A percentile compares a stretch with the other conserved stretches of the same genome.
phyloP scores from a whole-genome alignment of 2,888 invertebrate species.

The Scaptomyza flava region DNA sequence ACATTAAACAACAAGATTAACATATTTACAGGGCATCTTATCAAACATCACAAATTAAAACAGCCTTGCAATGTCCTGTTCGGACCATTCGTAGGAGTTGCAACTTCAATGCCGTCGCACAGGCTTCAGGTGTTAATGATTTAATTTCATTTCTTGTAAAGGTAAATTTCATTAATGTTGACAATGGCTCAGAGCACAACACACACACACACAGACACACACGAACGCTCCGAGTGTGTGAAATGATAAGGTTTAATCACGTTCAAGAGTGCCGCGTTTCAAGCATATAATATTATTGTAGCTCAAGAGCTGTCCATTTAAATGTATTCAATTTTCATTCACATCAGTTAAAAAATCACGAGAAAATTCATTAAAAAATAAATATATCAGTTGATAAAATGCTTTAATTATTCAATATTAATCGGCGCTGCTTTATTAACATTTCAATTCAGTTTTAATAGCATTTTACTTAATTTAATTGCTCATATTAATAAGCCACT shows the following conservation, averaged over 20 bases:
- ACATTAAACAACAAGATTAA: no score
- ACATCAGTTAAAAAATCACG: conserved; percentile 32
- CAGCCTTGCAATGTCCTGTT: background rate
- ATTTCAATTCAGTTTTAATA: conserved; percentile 17
- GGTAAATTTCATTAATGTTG: conserved; percentile 78
- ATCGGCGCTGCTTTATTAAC: conserved; percentile 35
- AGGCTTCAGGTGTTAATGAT: conserved; percentile 80
- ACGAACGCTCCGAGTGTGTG: conserved; percentile 10
- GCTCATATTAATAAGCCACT: conserved; percentile 21
- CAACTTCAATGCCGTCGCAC: conserved; percentile 34
- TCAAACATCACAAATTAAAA: background rate
- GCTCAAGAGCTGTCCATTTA: conserved; percentile 18
- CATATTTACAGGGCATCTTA: conserved; percentile 2
- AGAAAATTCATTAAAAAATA: conserved; percentile 7
- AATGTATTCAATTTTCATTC: conserved; percentile 39
- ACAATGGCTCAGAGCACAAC: conserved; percentile 59
- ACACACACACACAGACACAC: conserved; percentile 9
- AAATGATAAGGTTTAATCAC: conserved; percentile 69
- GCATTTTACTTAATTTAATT: conserved; percentile 5
- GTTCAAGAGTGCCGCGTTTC: conserved; percentile 46
- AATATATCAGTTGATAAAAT: conserved; percentile 25
- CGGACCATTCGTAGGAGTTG: conserved; percentile 15
- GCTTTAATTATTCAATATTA: conserved; percentile 31
- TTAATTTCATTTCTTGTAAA: conserved; percentile 76
- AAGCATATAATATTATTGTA: conserved; percentile 47